Conservation (phyloP, 1,140 invertebrate species). For the Olivierus martensii region DNA sequence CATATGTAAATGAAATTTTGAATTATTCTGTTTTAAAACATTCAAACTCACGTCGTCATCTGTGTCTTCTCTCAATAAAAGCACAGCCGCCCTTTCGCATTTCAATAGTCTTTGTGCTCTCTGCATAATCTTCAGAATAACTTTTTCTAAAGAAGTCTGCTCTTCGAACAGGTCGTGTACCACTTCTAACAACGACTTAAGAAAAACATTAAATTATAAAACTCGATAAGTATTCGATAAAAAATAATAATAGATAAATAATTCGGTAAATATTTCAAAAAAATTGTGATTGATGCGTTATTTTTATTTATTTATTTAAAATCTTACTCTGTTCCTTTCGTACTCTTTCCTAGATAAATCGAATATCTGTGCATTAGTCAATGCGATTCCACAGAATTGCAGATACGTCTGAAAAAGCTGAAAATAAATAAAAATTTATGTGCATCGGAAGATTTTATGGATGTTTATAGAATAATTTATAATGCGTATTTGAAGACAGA, state of each 20-base stretch:
- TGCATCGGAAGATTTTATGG: no score
- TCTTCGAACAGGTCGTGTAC: constrained; percentile 39
- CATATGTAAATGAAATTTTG: no score
- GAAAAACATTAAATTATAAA: constrained; percentile 1
- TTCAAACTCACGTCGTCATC: constrained; percentile 20
- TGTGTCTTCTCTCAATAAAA: constrained; percentile 31
- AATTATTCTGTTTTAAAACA: no score
- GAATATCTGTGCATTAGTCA: constrained; percentile 37
- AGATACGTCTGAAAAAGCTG: constrained; percentile 37
- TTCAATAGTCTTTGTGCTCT: constrained; percentile 34
- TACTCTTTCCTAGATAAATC: constrained; percentile 35
- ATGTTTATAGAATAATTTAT: no score
- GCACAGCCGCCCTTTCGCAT: constrained; percentile 35
- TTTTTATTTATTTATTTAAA: no score
- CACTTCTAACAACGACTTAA: constrained; percentile 35
- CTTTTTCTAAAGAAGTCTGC: constrained; percentile 37
- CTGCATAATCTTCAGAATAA: constrained; percentile 38
- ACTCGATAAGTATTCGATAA: no score
- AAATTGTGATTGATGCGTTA: no score
- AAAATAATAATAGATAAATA: no score
- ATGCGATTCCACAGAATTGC: constrained; percentile 37
- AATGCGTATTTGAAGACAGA: no score
- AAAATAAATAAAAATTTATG: constrained; percentile 14
- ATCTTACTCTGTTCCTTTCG: constrained; percentile 35
- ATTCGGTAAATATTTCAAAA: no score